A percentile compares a stretch with the other conserved stretches of the same genome.
These are phyloP conservation scores for Gryon sp. DNA, from an alignment of 1,140 invertebrate genomes.

Conservation along the genomic window DNA sequence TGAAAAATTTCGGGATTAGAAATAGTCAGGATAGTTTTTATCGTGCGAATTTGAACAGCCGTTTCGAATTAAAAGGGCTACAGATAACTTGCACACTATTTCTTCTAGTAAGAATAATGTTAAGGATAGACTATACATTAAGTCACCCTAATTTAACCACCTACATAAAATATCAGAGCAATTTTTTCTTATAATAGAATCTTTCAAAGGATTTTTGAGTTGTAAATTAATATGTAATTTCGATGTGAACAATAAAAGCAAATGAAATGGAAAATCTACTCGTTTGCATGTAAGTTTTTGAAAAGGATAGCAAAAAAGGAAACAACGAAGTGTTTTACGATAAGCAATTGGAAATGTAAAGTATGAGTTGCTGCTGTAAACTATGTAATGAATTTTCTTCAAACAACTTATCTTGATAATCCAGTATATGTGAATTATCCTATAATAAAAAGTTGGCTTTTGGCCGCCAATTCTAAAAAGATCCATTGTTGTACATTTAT, in stretches of 20 bases:
- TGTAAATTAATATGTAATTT: not conserved
- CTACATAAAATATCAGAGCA: slow-evolving; percentile 47
- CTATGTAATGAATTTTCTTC: not conserved
- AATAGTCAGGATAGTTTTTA: slow-evolving; percentile 53
- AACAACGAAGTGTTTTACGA: not conserved
- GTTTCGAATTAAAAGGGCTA: slow-evolving; percentile 56
- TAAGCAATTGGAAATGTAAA: slow-evolving; percentile 4
- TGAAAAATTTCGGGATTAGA: slow-evolving; percentile 37
- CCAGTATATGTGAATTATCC: not conserved
- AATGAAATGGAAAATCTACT: too few relatives aligned
- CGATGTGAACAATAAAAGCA: too few relatives aligned
- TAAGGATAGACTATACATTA: slow-evolving; percentile 63
- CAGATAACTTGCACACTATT: slow-evolving; percentile 42
- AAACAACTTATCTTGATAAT: not conserved
- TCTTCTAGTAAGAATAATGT: slow-evolving; percentile 60
- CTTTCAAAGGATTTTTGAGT: not conserved
- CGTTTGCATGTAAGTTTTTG: too few relatives aligned
- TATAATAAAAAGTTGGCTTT: too few relatives aligned
- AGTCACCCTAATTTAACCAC: slow-evolving; percentile 43
- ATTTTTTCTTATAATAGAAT: not conserved
- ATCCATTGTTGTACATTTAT: too few relatives aligned
- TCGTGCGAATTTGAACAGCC: slow-evolving; percentile 62
- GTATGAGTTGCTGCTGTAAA: slow-evolving; percentile 1
- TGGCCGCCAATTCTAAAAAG: too few relatives aligned
- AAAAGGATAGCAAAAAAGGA: not conserved